Evolutionary conservation across 2,113 vertebrate species (phyloP), one percentile per base, ranked within the genome.

Genomic region (Pelusios castaneus): DNA sequence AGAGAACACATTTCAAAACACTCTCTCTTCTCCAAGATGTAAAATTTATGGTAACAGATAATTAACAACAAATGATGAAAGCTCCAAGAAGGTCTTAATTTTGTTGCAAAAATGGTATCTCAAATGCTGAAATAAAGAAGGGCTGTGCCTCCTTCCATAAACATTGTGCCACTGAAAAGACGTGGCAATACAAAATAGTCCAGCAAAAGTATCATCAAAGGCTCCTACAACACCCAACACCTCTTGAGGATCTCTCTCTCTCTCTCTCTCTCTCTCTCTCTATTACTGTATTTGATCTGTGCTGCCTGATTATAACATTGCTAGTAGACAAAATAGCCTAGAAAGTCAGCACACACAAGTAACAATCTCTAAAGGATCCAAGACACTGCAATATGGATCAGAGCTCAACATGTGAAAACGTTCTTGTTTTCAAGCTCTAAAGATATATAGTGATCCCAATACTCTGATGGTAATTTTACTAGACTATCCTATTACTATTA

Each of bases 111-210:
- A 94, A 89, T 95, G 97, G 96, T 86, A 82, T 87, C 95, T 93
- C 97, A 94, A 94, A 94, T 95, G 97, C 97, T 85, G 95, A 98
- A 97, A 95, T 94, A 92, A 98, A 96, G 85, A 96, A 94, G 45
- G 56, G 21, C 96, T 34, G 89, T 96, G 94, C 80, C 92, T 92
- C 91, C 88, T 84, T 82, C 91, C 95, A 95, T 94, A 92, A 96
- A 88, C 80, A 31, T 83, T n/a, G 82, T 80, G 12, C 88, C 84
- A 78, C 85, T 83, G 92, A 87, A 49, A 84, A 88, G 91, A 84
- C 78, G 92, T 86, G 80, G 89, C 88, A 93, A 91, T 12, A 86
- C 93, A 96, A 93, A 95, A 85, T 29, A 96, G 93, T 67, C 19
- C 3, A 86, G 96, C 91, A 95, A 73, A 82, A 38, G 89, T 63